Percentiles rank a stretch among this genome's conserved stretches.
phyloP scores from a whole-genome alignment of 1,140 invertebrate species.

The Drosophila kanapiae region DNA sequence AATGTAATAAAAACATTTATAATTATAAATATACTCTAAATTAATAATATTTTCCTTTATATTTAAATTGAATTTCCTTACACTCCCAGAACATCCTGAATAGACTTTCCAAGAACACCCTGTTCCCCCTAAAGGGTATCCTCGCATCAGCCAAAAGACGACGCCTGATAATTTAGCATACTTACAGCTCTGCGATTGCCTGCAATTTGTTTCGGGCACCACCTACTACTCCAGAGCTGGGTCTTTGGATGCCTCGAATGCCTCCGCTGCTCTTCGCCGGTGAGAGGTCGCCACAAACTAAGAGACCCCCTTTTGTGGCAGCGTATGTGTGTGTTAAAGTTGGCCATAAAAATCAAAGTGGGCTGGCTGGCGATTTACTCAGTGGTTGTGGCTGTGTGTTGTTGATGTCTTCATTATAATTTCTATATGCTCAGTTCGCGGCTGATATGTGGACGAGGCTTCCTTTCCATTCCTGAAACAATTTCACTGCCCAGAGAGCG shows the following conservation, averaged over 20 bases:
- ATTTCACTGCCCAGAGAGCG: slow-evolving; percentile 71
- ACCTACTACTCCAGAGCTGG: slow-evolving; percentile 67
- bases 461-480: slow-evolving; percentile 50
- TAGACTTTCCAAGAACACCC: not conserved
- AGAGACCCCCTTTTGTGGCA: slow-evolving; percentile 6
- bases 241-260: slow-evolving; percentile 11
- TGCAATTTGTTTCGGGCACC: slow-evolving; percentile 80
- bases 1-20: too few relatives aligned
- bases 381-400: slow-evolving; percentile 64
- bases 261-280: slow-evolving; percentile 46
- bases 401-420: slow-evolving; percentile 82
- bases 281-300: slow-evolving; percentile 59
- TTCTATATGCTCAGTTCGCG: slow-evolving; percentile 67
- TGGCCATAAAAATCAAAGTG: slow-evolving; percentile 82
- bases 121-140: slow-evolving; percentile 8
- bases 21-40: not conserved
- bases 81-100: not conserved
- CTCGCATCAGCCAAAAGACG: slow-evolving; percentile 53
- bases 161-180: slow-evolving; percentile 80
- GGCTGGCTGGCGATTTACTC: slow-evolving; percentile 77
- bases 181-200: slow-evolving; percentile 77
- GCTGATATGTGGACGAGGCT: slow-evolving; percentile 37
- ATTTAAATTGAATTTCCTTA: not conserved
- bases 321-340: slow-evolving; percentile 34
- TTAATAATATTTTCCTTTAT: not conserved